Base-by-base conservation (phyloP, 2,113 vertebrate species). In the Illadopsis cleaveri region DNA sequence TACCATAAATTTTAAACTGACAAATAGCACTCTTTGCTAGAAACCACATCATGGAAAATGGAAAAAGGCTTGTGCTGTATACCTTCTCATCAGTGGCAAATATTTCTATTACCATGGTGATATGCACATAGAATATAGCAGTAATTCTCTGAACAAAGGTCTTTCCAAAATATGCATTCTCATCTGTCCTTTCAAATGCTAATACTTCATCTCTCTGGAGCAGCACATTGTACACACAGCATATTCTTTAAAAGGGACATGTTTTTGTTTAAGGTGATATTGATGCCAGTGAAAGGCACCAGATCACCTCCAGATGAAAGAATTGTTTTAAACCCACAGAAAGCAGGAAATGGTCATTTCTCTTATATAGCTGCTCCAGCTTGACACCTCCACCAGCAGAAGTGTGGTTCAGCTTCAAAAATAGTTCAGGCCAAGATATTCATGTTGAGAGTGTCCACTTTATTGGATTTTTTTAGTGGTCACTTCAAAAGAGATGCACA, bases 81-180 rank as follows among this genome's bases (percentile, higher is more conserved):
- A 69, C 61, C 78, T 73, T 89, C 51, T 54, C 47, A 81, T 96
- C 93, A 93, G 17, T 78, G 48, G 66, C 68, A 96, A 92, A 83
- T 83, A 91, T 89, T 92, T 92, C 76, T 95, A 95, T 89, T 85
- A 87, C 83, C 78, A 87, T 80, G 77, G 81, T 65, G 77, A 94
- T 65, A 77, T 22, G 66, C 57, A 77, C 6, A 15, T 33, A 70
- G 62, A 91, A 94, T 66, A 82, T 25, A 76, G 42, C 40, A 82
- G 57, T 65, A 91, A 70, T 88, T 90, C 78, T 85, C 73, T 73
- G 61, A 93, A 94, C 62, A 96, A 91, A 95, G 81, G 77, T 72
- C 61, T 28, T 94, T 79, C 73, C 70, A 68, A 91, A 91, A 96
- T 83, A 90, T 8, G 48, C 50, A 15, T 75, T 91, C 86, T 85